These are phyloP conservation scores for Anarsia innoxiella DNA, from an alignment of 2,888 invertebrate species.

Conservation along the genomic window DNA sequence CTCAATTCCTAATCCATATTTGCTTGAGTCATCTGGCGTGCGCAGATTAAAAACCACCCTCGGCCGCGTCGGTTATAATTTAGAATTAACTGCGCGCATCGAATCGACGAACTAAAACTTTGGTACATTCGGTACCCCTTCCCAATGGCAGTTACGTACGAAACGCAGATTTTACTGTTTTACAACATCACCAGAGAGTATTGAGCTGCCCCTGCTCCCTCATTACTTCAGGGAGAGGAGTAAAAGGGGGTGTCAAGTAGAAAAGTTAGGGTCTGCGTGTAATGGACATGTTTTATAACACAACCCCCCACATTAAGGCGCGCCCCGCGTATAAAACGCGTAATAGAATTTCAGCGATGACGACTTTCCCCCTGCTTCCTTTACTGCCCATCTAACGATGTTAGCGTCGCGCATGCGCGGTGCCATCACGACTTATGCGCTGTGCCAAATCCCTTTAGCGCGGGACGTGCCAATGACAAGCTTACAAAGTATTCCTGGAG, in stretches of 20 bases:
- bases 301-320: conserved; percentile 56
- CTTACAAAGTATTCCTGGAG: conserved; percentile 17
- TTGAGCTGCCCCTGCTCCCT: too few species aligned
- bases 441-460: conserved; percentile 26
- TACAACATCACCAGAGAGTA: conserved; percentile 43
- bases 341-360: conserved; percentile 70
- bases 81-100: conserved; percentile 69
- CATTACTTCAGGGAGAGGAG: conserved; percentile 12
- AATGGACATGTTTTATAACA: conserved; percentile 59
- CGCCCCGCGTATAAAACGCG: conserved; percentile 66
- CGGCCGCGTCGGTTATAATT: conserved; percentile 49
- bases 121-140: conserved; percentile 16
- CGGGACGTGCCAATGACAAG: conserved; percentile 36
- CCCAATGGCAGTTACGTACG: conserved; percentile 26
- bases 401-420: conserved; percentile 60
- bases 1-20: conserved; percentile 12
- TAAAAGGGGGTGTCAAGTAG: conserved; percentile 31
- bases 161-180: conserved; percentile 59
- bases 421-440: conserved; percentile 34
- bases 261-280: conserved; percentile 47
- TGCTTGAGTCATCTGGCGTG: conserved; percentile 27
- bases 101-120: conserved; percentile 44
- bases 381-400: conserved; percentile 61
- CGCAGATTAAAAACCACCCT: conserved; percentile 47
- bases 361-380: conserved; percentile 33